These are phyloP conservation scores for Ethmia dodecea DNA, from an alignment of 2,888 invertebrate genomes.

Conservation along the genomic window DNA sequence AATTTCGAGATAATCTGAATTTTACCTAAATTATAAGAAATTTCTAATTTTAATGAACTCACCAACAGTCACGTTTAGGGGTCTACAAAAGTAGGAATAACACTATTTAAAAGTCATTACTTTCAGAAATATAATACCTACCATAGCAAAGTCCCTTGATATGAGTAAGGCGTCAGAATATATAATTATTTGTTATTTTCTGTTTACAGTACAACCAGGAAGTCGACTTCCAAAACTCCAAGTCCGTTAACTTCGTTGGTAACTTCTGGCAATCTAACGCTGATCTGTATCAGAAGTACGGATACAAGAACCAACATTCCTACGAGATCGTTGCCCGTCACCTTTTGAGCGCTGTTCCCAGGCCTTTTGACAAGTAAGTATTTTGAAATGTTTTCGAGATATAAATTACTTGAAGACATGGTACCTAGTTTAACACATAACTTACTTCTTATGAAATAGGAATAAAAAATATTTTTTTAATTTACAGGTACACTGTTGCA, in stretches of 20 bases:
- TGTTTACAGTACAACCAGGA: slow-evolving; percentile 49
- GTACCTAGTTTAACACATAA: no score
- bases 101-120: no score
- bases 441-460: no score
- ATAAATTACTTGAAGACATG: neutral
- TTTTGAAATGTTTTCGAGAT: neutral
- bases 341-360: slow-evolving; percentile 45
- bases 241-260: slow-evolving; percentile 74
- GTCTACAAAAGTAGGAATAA: no score
- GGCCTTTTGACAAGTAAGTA: slow-evolving; percentile 34
- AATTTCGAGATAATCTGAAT: no score
- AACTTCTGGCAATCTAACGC: slow-evolving; percentile 77
- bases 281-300: slow-evolving; percentile 54
- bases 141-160: no score
- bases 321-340: slow-evolving; percentile 76
- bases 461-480: neutral
- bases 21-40: no score
- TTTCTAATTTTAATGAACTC: no score
- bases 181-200: no score
- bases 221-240: slow-evolving; percentile 43
- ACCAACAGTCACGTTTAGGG: no score
- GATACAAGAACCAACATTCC: slow-evolving; percentile 55
- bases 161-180: no score
- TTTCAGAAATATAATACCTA: no score
- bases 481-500: slow-evolving; percentile 47